phyloP scores from a whole-genome alignment of 2,888 invertebrate species.

The Pyrocoelia pectoralis region DNA sequence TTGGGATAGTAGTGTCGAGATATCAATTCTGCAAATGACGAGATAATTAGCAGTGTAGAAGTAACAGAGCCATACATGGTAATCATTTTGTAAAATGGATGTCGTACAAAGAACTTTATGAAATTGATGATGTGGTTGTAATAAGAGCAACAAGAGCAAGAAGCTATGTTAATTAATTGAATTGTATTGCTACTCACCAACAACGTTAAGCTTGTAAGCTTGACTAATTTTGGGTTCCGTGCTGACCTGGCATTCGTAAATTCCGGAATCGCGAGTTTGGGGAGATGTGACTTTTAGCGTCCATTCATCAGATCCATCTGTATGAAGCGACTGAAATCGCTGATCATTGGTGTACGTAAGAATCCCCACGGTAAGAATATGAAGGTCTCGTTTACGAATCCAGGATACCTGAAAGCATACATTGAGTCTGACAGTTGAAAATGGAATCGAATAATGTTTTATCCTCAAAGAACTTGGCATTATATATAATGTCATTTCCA shows the following conservation, averaged over 20 bases:
- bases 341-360: conserved; percentile 79
- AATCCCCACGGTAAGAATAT: conserved; percentile 76
- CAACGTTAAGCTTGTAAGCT: conserved; percentile 77
- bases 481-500: conserved; percentile 14
- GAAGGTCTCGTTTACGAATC: conserved; percentile 85
- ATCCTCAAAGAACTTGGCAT: conserved; percentile 13
- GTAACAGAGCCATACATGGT: too few relatives aligned
- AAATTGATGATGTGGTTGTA: too few relatives aligned
- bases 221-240: conserved; percentile 81
- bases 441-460: conserved; percentile 29
- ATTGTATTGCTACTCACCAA: conserved; percentile 77
- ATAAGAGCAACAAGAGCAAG: too few relatives aligned
- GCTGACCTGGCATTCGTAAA: conserved; percentile 81
- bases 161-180: too few relatives aligned
- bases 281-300: conserved; percentile 74
- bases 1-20: too few relatives aligned
- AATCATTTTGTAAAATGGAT: too few relatives aligned
- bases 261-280: conserved; percentile 72
- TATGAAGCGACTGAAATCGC: conserved; percentile 74
- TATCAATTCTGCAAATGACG: too few relatives aligned
- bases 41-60: too few relatives aligned
- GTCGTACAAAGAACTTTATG: too few relatives aligned
- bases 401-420: conserved; percentile 74
- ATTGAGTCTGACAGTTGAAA: conserved; percentile 23
- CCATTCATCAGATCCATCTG: conserved; percentile 78